Conservation (phyloP, 64 coral and sea anemone genomes). For the Actinia equina region DNA sequence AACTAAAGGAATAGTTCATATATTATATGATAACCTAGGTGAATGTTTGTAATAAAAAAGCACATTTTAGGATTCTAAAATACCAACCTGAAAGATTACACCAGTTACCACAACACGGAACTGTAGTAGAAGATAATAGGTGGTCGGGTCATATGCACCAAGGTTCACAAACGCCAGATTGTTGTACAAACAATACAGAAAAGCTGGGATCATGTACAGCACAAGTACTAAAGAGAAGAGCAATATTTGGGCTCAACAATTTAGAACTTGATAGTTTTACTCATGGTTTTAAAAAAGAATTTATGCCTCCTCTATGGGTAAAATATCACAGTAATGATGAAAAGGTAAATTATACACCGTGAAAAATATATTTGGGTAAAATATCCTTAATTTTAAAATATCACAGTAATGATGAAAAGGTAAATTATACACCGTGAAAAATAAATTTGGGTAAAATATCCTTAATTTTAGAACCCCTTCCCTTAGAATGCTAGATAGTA, state of each 20-base stretch:
- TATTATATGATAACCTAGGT: neutral
- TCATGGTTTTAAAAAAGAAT: too few relatives aligned
- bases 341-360: too few relatives aligned
- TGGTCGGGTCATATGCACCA: slow-evolving; percentile 87
- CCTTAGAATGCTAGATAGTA: neutral
- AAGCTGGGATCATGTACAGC: slow-evolving; percentile 84
- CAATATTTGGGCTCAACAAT: neutral
- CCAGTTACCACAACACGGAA: slow-evolving; percentile 95
- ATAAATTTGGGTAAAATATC: too few relatives aligned
- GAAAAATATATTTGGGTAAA: too few relatives aligned
- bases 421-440: too few relatives aligned
- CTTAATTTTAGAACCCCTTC: too few relatives aligned
- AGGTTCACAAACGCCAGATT: slow-evolving; percentile 98
- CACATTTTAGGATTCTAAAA: neutral
- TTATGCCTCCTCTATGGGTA: too few relatives aligned
- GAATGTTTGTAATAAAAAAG: neutral
- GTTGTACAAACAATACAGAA: slow-evolving; percentile 97
- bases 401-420: too few relatives aligned
- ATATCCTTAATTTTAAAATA: too few relatives aligned
- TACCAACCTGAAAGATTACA: slow-evolving; percentile 88
- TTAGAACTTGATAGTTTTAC: too few relatives aligned
- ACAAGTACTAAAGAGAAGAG: slow-evolving; percentile 61
- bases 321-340: too few relatives aligned
- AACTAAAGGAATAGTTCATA: neutral
- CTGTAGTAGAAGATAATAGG: slow-evolving; percentile 91